Percentiles rank a stretch among this genome's conserved stretches.
Evolutionary conservation across 1,140 invertebrate genomes (phyloP).

Genomic region (Drosophila erecta): DNA sequence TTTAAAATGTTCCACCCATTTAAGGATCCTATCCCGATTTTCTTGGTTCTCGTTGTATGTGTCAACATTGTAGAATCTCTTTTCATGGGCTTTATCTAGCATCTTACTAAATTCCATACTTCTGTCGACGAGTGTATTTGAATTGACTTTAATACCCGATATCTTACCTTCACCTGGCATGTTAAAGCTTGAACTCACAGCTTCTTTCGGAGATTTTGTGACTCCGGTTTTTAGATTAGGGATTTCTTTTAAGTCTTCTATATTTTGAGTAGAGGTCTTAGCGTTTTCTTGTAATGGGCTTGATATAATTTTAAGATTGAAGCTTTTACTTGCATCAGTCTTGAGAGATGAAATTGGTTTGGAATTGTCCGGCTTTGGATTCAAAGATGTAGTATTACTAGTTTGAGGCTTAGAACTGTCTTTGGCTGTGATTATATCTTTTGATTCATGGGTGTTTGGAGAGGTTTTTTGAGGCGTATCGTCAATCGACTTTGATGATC

Average conservation of each 20-base stretch:
- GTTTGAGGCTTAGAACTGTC: background rate
- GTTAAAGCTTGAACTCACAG: slow-evolving; percentile 1
- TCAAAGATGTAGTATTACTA: background rate
- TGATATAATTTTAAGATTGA: background rate
- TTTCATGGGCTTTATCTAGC: background rate
- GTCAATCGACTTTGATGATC: background rate
- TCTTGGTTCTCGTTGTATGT: background rate
- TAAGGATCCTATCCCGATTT: slow-evolving; percentile 1
- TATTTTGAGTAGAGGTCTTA: background rate
- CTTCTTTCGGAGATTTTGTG: no score
- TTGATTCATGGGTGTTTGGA: no score
- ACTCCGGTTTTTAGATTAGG: no score
- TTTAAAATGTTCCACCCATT: slow-evolving; percentile 25
- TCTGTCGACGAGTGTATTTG: background rate
- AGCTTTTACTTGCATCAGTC: background rate
- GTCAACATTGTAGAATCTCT: no score
- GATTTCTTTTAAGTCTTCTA: background rate
- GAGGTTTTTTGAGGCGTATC: background rate
- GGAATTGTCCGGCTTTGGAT: background rate
- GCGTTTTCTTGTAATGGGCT: no score
- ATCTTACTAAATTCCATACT: background rate
- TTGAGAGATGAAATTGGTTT: background rate
- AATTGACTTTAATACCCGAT: no score
- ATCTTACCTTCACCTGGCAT: slow-evolving; percentile 7
- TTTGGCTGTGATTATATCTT: no score